Base-by-base conservation (phyloP, 2,888 invertebrate species). In the Ariolimax columbianus region DNA sequence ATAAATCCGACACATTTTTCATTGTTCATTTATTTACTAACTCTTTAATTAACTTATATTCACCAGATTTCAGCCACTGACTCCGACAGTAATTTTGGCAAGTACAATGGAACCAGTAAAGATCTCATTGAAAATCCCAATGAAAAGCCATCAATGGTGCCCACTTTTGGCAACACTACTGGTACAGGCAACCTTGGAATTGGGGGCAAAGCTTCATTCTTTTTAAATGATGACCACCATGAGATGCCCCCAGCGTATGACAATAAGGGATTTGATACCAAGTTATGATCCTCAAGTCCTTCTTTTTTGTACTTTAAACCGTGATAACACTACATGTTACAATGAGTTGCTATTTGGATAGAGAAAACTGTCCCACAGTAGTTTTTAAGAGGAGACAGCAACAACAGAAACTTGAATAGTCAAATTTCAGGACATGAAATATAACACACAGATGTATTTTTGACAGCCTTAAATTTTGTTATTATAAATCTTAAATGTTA, bases 151-250 rank as follows among this genome's bases (percentile, higher is more conserved):
- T n/a, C 75, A 33, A 77, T 63, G n/a, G 17, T 75, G 11, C 30
- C 82, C 36, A 14, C 36, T 47, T 59, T 19, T 33, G 75, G 73
- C 26, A 63, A 17, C n/a, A 36, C 78, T 4, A 36, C 38, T 43
- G 40, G 23, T 55, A 14, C 38, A 17, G 47, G 33, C 81, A 47
- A 40, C 30, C 47, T 51, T 73, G 68, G 23, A 26, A 47, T 33
- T 6, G 72, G 55, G 7, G 81, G 82, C n/a, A 89, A 89, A 63
- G 88, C 89, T 19, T 88, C 89, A 36, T 90, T 90, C 89, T 89
- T 88, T 84, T 83, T 90, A 33, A 84, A 87, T 66, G 88, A 86
- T 75, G 77, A 81, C 26, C 73, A 86, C 40, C n/a, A 84, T 33
- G 77, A 84, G 75, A 63, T 78, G 30, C 77, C 87, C 43, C 77